A percentile compares a stretch with the other conserved stretches of the same genome.
Evolutionary conservation across 2,888 invertebrate species (phyloP).

Genomic region (Temnothorax ravouxi): DNA sequence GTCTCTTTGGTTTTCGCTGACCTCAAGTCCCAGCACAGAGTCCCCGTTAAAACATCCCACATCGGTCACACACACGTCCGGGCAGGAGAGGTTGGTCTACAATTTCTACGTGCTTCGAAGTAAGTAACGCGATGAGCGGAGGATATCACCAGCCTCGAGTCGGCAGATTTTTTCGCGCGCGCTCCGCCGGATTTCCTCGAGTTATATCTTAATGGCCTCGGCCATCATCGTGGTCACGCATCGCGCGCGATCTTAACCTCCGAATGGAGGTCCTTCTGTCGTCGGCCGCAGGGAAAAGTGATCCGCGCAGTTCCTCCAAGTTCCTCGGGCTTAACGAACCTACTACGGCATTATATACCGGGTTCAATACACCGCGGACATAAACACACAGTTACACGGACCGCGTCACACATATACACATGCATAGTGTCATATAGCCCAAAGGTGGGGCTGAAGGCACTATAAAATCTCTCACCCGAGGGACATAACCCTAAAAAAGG

Average conservation of each 20-base stretch:
- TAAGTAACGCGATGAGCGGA: slow-evolving; percentile 73
- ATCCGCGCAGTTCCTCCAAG: too few species aligned
- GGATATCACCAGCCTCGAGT: slow-evolving; percentile 1
- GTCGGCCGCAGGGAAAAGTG: too few species aligned
- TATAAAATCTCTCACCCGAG: too few species aligned
- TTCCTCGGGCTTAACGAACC: too few species aligned
- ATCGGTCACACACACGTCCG: slow-evolving; percentile 76
- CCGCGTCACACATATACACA: too few species aligned
- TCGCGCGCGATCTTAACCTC: slow-evolving; percentile 81
- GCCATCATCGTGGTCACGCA: slow-evolving; percentile 80
- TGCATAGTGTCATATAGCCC: too few species aligned
- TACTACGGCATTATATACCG: too few species aligned
- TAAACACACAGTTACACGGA: too few species aligned
- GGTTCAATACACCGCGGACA: too few species aligned
- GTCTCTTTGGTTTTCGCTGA: slow-evolving; percentile 81
- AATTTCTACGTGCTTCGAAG: slow-evolving; percentile 82
- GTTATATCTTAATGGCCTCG: slow-evolving; percentile 68
- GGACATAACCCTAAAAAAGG: too few species aligned
- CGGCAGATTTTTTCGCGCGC: background rate
- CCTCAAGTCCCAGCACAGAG: slow-evolving; percentile 77
- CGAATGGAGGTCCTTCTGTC: slow-evolving; percentile 54
- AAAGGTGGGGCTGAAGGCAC: too few species aligned
- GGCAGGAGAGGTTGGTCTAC: slow-evolving; percentile 81
- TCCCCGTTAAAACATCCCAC: slow-evolving; percentile 81
- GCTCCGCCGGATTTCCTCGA: slow-evolving; percentile 14